phyloP scores from a whole-genome alignment of 1,140 invertebrate species.

The silkworm (Bombyx mori) region ASM3026992v2 NC_085125.1:6918001-6918500 shows the following conservation, averaged over 20 bases:
- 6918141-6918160: constrained; percentile 98
- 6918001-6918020: no score
- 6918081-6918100: constrained; percentile 99
- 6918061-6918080: constrained; percentile 75
- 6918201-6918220: constrained; percentile 97
- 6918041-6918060: no score
- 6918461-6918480: constrained; percentile 2
- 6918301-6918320: constrained; percentile 99
- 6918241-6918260: constrained; percentile 97
- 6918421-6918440: constrained; percentile 6
- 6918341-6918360: constrained; percentile 61
- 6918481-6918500: constrained; percentile 3
- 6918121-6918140: constrained; percentile 97
- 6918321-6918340: constrained; percentile 87
- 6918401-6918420: constrained; percentile 1
- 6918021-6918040: no score
- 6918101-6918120: constrained; percentile 99
- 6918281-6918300: constrained; percentile 99
- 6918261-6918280: constrained; percentile 99
- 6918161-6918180: constrained; percentile 98
- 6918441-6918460: background rate
- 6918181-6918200: constrained; percentile 99
- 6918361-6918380: constrained; percentile 1
- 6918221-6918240: constrained; percentile 97
- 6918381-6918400: background rate